Conservation (phyloP, 2,113 vertebrate species). For the Sylvia atricapilla region DNA sequence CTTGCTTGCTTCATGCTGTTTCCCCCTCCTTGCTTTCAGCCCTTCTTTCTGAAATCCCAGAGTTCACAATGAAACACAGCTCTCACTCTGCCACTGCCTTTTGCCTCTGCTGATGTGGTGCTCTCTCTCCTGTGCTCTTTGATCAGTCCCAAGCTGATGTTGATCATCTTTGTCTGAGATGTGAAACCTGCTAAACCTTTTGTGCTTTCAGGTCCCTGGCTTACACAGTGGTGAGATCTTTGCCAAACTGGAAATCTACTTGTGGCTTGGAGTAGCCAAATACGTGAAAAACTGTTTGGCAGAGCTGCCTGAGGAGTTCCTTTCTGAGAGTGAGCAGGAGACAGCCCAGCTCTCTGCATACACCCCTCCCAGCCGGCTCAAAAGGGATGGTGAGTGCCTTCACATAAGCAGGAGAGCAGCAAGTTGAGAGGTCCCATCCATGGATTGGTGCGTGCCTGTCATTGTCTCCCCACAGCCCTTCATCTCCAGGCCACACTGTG, state of each 20-base stretch:
- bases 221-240: slow-evolving; percentile 81
- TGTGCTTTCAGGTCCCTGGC: slow-evolving; percentile 73
- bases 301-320: slow-evolving; percentile 82
- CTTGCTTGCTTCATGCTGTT: not conserved
- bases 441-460: not conserved
- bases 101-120: not conserved
- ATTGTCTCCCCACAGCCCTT: not conserved
- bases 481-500: not conserved
- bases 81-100: not conserved
- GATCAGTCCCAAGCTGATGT: not conserved
- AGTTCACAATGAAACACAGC: not conserved
- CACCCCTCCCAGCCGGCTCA: slow-evolving; percentile 75
- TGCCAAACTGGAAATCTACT: slow-evolving; percentile 89
- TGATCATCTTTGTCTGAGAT: not conserved
- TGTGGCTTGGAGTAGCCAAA: slow-evolving; percentile 90
- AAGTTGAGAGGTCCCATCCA: not conserved
- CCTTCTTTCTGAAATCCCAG: not conserved
- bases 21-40: not conserved
- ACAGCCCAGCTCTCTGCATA: slow-evolving; percentile 4
- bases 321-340: slow-evolving; percentile 69
- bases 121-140: not conserved
- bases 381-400: slow-evolving; percentile 79
- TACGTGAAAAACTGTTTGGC: slow-evolving; percentile 81
- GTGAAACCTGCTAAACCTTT: not conserved
- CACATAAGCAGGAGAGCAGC: not conserved